Percentiles rank a stretch among this genome's conserved stretches.
Conservation (phyloP, 2,113 vertebrate genomes). For the Mesoclemmys tuberculata region DNA sequence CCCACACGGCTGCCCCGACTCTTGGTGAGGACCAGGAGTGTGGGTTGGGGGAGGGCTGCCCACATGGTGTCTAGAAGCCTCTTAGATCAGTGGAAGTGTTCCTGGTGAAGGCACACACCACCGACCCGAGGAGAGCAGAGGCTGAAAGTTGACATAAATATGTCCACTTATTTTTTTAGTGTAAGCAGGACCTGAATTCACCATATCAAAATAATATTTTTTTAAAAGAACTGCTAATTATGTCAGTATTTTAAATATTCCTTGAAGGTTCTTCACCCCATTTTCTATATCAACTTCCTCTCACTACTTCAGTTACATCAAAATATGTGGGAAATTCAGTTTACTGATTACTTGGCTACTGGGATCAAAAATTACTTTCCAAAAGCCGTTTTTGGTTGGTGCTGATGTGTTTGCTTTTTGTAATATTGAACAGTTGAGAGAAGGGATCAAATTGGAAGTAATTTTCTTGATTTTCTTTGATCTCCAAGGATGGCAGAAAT, state of each 20-base stretch:
- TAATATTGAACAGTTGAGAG: constrained; percentile 30
- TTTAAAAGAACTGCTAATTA: background rate
- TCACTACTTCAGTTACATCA: background rate
- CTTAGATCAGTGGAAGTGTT: too few species aligned
- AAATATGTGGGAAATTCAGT: background rate
- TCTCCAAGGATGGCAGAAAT: constrained; percentile 27
- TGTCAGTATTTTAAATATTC: background rate
- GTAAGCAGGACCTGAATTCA: background rate
- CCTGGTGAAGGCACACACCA: too few species aligned
- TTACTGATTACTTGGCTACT: background rate
- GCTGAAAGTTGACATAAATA: too few species aligned
- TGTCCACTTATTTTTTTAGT: too few species aligned
- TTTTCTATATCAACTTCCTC: background rate
- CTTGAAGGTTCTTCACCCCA: background rate
- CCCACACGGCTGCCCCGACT: too few species aligned
- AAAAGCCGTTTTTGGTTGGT: background rate
- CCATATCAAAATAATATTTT: background rate
- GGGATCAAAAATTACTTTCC: constrained; percentile 9
- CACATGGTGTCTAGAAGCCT: too few species aligned
- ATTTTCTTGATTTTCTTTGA: constrained; percentile 50
- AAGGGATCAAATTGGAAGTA: constrained; percentile 29
- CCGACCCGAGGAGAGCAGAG: too few species aligned
- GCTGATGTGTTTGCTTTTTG: constrained; percentile 38
- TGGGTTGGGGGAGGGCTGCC: too few species aligned
- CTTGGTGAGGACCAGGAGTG: too few species aligned